Evolutionary conservation across 2,888 invertebrate genomes (phyloP).

Genomic region (Brachypalpus laphriformis): DNA sequence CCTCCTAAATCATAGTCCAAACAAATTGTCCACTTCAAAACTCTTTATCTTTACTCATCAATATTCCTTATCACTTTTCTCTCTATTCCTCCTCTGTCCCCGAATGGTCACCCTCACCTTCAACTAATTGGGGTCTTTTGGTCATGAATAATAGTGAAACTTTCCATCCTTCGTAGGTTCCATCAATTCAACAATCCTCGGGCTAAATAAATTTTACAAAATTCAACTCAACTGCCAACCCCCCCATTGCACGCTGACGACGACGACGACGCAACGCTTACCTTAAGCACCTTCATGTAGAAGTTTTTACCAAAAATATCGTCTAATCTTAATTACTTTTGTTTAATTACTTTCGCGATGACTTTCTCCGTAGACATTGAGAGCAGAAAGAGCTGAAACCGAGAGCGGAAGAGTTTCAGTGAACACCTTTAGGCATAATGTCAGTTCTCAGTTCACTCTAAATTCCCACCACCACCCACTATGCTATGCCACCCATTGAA

Average conservation of each 20-base stretch:
- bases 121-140: constrained; percentile 58
- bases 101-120: constrained; percentile 17
- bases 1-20: constrained; percentile 37
- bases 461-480: neutral
- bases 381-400: neutral
- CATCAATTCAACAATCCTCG: constrained; percentile 66
- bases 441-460: constrained; percentile 34
- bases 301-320: constrained; percentile 57
- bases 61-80: constrained; percentile 59
- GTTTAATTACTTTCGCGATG: constrained; percentile 82
- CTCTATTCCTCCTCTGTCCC: neutral
- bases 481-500: constrained; percentile 18
- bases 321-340: constrained; percentile 82
- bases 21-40: constrained; percentile 53
- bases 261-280: constrained; percentile 7
- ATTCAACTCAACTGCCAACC: constrained; percentile 19
- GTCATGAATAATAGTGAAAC: constrained; percentile 69
- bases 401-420: constrained; percentile 44
- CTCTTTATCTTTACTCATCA: constrained; percentile 58
- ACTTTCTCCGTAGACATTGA: constrained; percentile 50
- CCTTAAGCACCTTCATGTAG: constrained; percentile 28
- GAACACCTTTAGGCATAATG: constrained; percentile 54
- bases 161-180: constrained; percentile 66
- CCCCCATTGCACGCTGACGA: neutral
- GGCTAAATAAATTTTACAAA: constrained; percentile 57